Evolutionary conservation across 2,888 invertebrate species (phyloP).

Genomic region (Tetragonula carbonaria): DNA sequence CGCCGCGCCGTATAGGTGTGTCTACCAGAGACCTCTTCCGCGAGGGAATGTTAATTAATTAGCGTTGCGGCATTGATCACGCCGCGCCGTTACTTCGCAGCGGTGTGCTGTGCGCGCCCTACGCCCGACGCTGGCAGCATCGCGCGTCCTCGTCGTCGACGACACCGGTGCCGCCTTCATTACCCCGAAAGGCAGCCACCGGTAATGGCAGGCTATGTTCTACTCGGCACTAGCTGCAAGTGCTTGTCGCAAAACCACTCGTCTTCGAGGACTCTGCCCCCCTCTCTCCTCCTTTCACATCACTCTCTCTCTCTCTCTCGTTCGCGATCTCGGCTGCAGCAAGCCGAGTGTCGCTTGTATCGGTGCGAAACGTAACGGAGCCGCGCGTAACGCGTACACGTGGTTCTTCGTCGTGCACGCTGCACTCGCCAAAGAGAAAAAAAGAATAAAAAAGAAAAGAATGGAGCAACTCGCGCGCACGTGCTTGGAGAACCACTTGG

Average conservation of each 20-base stretch:
- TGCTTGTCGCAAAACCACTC: constrained; percentile 59
- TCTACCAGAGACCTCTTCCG: constrained; percentile 71
- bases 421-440: too few species aligned
- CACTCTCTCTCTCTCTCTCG: neutral
- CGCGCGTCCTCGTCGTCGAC: constrained; percentile 39
- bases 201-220: constrained; percentile 53
- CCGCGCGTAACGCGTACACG: constrained; percentile 4
- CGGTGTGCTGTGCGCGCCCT: constrained; percentile 61
- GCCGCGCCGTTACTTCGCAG: constrained; percentile 70
- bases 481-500: neutral
- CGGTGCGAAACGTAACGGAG: constrained; percentile 6
- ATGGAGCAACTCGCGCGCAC: neutral
- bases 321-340: neutral
- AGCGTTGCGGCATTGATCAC: constrained; percentile 78
- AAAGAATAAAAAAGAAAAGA: neutral
- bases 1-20: constrained; percentile 62
- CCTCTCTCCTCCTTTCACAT: neutral
- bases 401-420: neutral
- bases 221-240: constrained; percentile 37
- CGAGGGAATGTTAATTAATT: constrained; percentile 79
- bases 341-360: neutral
- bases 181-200: constrained; percentile 56
- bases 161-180: constrained; percentile 55
- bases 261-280: constrained; percentile 50
- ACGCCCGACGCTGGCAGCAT: constrained; percentile 53